Percentiles rank a stretch among this genome's conserved stretches.
Evolutionary conservation across 1,140 invertebrate genomes (phyloP).

Genomic region (Brachionus calyciflorus): DNA sequence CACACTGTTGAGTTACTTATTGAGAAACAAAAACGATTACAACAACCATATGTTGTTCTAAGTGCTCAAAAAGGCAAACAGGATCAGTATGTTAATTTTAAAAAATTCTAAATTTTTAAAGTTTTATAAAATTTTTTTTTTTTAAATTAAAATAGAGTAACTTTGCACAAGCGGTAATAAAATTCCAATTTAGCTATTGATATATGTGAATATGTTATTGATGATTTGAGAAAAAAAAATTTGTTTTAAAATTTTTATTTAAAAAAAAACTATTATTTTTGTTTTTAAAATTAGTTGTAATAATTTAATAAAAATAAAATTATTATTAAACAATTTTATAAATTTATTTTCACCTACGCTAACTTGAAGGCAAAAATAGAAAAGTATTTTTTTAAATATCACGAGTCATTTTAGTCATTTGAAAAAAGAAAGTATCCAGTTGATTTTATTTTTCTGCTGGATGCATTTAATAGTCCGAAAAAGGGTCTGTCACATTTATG

Average conservation of each 20-base stretch:
- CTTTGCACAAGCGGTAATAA: neutral
- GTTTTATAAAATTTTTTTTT: neutral
- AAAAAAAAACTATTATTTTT: neutral
- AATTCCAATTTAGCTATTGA: neutral
- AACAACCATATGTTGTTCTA: conserved; percentile 87
- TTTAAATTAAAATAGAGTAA: conserved; percentile 17
- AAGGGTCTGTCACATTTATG: too few relatives aligned
- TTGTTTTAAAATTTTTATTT: neutral
- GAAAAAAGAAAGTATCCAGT: too few relatives aligned
- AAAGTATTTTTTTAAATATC: too few relatives aligned
- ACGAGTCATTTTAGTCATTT: too few relatives aligned
- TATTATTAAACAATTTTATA: too few relatives aligned
- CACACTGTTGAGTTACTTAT: conserved; percentile 87
- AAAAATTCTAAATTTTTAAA: conserved; percentile 4
- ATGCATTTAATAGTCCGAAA: too few relatives aligned
- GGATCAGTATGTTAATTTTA: conserved; percentile 24
- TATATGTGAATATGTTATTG: conserved; percentile 15
- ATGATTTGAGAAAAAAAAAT: neutral
- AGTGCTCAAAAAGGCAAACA: conserved; percentile 55
- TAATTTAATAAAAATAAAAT: too few relatives aligned
- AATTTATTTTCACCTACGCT: too few relatives aligned
- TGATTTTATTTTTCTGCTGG: too few relatives aligned
- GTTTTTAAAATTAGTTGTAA: too few relatives aligned
- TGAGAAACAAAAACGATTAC: conserved; percentile 92
- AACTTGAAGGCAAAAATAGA: too few relatives aligned